Evolutionary conservation across 2,888 invertebrate genomes (phyloP).

Genomic region (Trimorus sp.): DNA sequence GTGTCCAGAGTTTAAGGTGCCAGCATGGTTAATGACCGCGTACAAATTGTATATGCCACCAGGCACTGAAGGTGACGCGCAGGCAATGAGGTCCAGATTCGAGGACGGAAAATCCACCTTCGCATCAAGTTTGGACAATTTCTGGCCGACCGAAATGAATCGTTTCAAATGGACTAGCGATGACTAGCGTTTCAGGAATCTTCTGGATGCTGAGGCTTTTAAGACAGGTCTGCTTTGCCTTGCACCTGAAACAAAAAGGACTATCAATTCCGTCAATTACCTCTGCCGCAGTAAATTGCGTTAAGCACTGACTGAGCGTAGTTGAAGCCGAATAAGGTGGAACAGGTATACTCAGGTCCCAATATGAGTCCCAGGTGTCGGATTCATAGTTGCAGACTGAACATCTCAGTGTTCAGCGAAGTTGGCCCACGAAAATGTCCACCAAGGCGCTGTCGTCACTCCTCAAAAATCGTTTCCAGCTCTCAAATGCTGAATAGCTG

Average conservation of each 20-base stretch:
- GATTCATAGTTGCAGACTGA: conserved; percentile 94
- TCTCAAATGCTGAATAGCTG: conserved; percentile 90
- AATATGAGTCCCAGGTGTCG: conserved; percentile 97
- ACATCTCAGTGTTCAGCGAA: conserved; percentile 94
- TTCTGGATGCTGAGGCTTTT: conserved; percentile 97
- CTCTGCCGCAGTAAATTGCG: conserved; percentile 95
- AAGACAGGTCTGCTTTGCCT: conserved; percentile 93
- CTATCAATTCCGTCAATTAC: conserved; percentile 97
- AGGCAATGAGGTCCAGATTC: too few relatives aligned
- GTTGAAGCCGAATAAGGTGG: conserved; percentile 89
- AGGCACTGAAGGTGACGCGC: too few relatives aligned
- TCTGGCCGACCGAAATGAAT: too few relatives aligned
- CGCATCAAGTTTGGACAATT: too few relatives aligned
- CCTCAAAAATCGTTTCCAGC: conserved; percentile 94
- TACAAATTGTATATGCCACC: too few relatives aligned
- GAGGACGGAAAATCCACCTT: too few relatives aligned
- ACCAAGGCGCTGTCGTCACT: conserved; percentile 94
- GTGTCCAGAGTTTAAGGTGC: too few relatives aligned
- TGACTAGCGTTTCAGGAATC: conserved; percentile 95
- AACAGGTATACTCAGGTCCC: conserved; percentile 95
- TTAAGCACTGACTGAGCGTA: conserved; percentile 92
- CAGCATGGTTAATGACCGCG: too few relatives aligned
- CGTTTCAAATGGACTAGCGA: too few relatives aligned
- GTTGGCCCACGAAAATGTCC: conserved; percentile 96
- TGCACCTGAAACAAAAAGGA: conserved; percentile 97